Percentiles rank a stretch among this genome's conserved stretches.
These are phyloP conservation scores for Carollia perspicillata DNA, from an alignment of 2,113 vertebrate genomes.

Conservation along the genomic window DNA sequence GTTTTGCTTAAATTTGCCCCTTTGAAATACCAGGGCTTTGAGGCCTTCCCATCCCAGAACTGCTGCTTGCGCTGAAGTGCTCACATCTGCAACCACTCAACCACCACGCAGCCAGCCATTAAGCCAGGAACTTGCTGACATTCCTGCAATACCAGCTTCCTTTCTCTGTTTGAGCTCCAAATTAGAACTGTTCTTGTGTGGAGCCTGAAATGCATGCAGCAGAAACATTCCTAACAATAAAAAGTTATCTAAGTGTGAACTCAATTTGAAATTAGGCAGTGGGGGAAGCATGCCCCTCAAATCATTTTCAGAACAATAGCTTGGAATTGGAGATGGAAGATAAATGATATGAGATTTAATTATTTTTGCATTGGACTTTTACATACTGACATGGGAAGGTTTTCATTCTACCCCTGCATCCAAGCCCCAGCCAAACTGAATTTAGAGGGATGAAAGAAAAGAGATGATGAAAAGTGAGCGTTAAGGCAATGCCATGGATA, in stretches of 20 bases:
- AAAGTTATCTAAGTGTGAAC: conserved; percentile 64
- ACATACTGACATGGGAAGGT: neutral
- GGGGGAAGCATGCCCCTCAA: neutral
- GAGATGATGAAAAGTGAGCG: neutral
- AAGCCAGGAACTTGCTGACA: neutral
- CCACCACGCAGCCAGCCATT: conserved; percentile 32
- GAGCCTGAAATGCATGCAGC: neutral
- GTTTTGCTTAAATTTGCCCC: conserved; percentile 31
- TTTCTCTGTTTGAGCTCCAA: conserved; percentile 27
- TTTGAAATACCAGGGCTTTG: conserved; percentile 30
- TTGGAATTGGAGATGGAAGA: conserved; percentile 63
- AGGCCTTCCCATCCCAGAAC: neutral
- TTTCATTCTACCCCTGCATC: conserved; percentile 8
- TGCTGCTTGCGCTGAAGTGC: neutral
- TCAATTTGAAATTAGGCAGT: conserved; percentile 57
- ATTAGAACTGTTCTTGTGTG: conserved; percentile 52
- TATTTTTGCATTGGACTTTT: conserved; percentile 51
- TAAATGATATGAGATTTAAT: conserved; percentile 49
- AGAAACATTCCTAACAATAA: conserved; percentile 55
- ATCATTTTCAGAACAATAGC: conserved; percentile 49
- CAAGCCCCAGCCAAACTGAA: neutral
- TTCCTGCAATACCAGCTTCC: neutral
- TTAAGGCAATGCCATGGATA: neutral
- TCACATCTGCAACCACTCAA: conserved; percentile 62
- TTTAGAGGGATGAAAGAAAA: conserved; percentile 35